These are phyloP conservation scores for Eurytemora carolleeae DNA, from an alignment of 1,140 invertebrate species.

Conservation along the genomic window DNA sequence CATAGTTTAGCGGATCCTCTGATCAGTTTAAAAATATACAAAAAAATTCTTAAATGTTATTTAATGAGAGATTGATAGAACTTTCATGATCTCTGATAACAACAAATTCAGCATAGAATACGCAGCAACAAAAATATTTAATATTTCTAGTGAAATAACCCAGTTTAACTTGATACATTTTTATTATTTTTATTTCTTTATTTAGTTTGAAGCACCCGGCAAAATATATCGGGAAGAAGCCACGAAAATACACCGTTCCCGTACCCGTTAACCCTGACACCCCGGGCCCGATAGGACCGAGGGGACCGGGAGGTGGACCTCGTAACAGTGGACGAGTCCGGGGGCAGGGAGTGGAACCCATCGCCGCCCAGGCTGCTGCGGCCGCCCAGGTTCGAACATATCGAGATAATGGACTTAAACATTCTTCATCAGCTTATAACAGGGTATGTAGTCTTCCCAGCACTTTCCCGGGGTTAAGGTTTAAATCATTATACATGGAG, in stretches of 20 bases:
- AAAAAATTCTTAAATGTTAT: too few relatives aligned
- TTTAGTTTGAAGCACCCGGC: constrained; percentile 11
- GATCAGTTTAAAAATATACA: too few relatives aligned
- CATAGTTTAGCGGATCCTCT: background rate
- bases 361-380: background rate
- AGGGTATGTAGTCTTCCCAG: too few relatives aligned
- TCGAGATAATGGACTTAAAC: constrained; percentile 1
- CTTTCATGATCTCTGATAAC: too few relatives aligned
- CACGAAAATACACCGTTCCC: constrained; percentile 12
- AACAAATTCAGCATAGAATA: too few relatives aligned
- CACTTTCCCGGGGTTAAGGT: too few relatives aligned
- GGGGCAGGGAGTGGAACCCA: background rate
- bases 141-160: too few relatives aligned
- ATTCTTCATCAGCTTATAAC: background rate
- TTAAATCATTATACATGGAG: too few relatives aligned
- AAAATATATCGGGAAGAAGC: constrained; percentile 14
- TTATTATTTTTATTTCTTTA: background rate
- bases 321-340: background rate
- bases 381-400: constrained; percentile 13
- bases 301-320: background rate
- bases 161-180: background rate
- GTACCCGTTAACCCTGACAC: background rate
- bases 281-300: background rate
- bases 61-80: too few relatives aligned
- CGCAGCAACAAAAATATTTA: too few relatives aligned